Percentiles rank a stretch among this genome's conserved stretches.
phyloP scores from a whole-genome alignment of 2,797 vertebrate genomes.

The Gobionotothen gibberifrons region DNA sequence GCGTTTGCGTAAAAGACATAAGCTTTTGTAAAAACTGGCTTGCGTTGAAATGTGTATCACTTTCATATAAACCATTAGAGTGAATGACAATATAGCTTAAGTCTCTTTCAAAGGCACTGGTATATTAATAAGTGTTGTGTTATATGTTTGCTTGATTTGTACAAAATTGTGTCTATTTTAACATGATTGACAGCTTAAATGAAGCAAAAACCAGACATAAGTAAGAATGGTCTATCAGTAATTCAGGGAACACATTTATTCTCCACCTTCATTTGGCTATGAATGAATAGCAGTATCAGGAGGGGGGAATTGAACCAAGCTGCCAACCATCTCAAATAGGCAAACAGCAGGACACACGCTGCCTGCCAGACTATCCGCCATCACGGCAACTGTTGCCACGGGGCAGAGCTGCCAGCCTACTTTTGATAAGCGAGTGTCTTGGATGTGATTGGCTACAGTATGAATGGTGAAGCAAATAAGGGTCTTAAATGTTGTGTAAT shows the following conservation, averaged over 20 bases:
- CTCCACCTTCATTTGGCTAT: conserved; percentile 68
- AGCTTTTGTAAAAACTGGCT: background rate
- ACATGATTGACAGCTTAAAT: conserved; percentile 45
- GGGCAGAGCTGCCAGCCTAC: conserved; percentile 68
- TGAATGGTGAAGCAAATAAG: conserved; percentile 60
- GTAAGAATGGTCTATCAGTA: conserved; percentile 53
- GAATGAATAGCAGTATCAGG: conserved; percentile 75
- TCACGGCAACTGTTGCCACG: conserved; percentile 81
- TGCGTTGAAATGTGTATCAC: background rate
- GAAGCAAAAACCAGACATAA: conserved; percentile 50
- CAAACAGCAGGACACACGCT: conserved; percentile 80
- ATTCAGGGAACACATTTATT: conserved; percentile 71
- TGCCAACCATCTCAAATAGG: conserved; percentile 80
- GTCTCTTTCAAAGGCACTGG: background rate
- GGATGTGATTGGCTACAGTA: conserved; percentile 61
- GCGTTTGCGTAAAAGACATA: background rate
- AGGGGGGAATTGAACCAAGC: conserved; percentile 51
- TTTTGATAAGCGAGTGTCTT: conserved; percentile 73
- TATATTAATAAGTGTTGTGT: background rate
- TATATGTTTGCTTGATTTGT: conserved; percentile 25
- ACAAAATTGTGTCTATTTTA: conserved; percentile 43
- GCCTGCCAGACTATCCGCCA: conserved; percentile 77
- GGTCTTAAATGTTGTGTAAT: conserved; percentile 77
- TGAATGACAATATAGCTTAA: background rate
- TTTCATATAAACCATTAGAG: background rate